phyloP scores from a whole-genome alignment of 2,113 vertebrate species.

The Neotoma lepida region DNA sequence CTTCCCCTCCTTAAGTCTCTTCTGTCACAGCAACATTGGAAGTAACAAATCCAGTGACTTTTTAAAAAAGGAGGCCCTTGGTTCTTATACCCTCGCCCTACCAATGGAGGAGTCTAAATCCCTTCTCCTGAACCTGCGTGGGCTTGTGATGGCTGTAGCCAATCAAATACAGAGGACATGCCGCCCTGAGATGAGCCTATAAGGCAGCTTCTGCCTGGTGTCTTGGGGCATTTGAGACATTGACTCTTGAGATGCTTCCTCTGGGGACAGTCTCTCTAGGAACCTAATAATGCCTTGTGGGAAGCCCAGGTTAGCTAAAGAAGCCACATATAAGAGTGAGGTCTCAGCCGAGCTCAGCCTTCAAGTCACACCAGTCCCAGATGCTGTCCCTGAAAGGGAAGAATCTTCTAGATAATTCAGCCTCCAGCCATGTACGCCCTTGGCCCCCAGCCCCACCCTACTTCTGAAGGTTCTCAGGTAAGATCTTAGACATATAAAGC shows the following conservation, averaged over 20 bases:
- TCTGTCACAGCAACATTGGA: not conserved
- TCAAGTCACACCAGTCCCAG: not conserved
- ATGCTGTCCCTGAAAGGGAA: not conserved
- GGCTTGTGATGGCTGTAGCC: not conserved
- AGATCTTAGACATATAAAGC: not conserved
- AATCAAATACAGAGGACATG: not conserved
- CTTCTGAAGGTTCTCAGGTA: not conserved
- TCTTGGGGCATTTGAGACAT: not conserved
- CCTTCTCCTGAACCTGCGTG: not conserved
- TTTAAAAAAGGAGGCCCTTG: not conserved
- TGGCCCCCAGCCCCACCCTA: not conserved
- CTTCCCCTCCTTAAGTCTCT: not conserved
- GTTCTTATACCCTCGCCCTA: not conserved
- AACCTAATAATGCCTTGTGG: not conserved
- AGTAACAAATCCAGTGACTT: not conserved
- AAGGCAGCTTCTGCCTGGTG: not conserved
- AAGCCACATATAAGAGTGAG: not conserved
- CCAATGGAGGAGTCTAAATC: not conserved
- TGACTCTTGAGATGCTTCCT: not conserved
- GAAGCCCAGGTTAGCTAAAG: not conserved
- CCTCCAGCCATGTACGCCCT: not conserved
- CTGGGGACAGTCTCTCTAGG: not conserved
- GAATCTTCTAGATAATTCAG: not conserved
- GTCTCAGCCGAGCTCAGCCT: not conserved
- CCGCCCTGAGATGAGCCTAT: not conserved